A percentile compares a stretch with the other conserved stretches of the same genome.
Evolutionary conservation across 2,797 vertebrate species (phyloP).

Genomic region (Coregonus suidteri): DNA sequence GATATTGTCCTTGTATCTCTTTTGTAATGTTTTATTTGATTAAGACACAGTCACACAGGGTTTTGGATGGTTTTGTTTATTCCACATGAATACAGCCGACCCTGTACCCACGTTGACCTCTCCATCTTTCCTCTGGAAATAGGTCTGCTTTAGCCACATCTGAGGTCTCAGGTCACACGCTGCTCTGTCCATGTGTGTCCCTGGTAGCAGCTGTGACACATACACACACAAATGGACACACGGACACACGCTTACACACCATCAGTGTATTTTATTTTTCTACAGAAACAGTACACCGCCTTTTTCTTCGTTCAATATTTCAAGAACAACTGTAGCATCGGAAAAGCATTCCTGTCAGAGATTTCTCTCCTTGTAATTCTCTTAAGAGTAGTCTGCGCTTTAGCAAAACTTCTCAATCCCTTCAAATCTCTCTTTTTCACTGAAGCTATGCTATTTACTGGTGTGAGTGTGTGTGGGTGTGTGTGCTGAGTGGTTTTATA

Average conservation of each 20-base stretch:
- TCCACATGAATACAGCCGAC: constrained; percentile 43
- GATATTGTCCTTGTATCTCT: constrained; percentile 43
- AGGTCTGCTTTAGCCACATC: constrained; percentile 42
- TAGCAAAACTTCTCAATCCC: constrained; percentile 49
- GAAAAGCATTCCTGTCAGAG: constrained; percentile 23
- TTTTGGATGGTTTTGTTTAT: constrained; percentile 39
- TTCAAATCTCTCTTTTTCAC: constrained; percentile 54
- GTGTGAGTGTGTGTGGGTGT: constrained; percentile 19
- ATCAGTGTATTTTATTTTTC: neutral
- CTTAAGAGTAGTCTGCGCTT: constrained; percentile 49
- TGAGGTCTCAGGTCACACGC: constrained; percentile 46
- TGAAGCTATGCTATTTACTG: neutral
- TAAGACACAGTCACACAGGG: constrained; percentile 17
- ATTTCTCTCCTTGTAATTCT: constrained; percentile 25
- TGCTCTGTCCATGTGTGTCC: constrained; percentile 51
- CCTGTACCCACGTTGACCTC: constrained; percentile 21
- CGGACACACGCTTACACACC: constrained; percentile 27
- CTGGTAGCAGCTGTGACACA: constrained; percentile 30
- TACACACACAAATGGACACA: neutral
- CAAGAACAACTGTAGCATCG: constrained; percentile 56
- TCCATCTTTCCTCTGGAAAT: constrained; percentile 7
- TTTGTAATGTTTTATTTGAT: constrained; percentile 43
- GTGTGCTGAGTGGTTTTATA: constrained; percentile 43
- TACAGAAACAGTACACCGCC: neutral
- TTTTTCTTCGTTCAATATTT: constrained; percentile 62